Evolutionary conservation across 2,113 vertebrate species (phyloP), one percentile per base, ranked within the genome.

Genomic region (Saimiri boliviensis): DNA sequence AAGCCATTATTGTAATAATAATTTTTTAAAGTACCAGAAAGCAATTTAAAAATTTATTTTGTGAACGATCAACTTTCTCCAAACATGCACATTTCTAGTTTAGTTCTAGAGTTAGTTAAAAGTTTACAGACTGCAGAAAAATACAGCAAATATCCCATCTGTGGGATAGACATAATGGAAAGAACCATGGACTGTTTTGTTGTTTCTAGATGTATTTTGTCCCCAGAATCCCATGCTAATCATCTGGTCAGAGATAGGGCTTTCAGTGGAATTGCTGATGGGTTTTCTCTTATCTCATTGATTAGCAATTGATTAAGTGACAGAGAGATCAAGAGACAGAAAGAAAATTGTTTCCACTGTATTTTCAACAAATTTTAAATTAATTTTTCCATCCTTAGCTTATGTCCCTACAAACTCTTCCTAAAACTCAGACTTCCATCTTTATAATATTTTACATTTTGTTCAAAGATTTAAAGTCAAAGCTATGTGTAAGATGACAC

Each of bases 381-480:
- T 32, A 42, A 60, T 7, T 8, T 49, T 47, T 70, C 40, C 7
- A 21, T 10, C 6, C 19, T 63, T 49, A 47, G 7, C 73, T 97
- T 63, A n/a, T 63, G 32, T 37, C 37, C 45, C 13, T 74, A 54
- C 1, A 71, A 82, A 71, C 19, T 56, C 13, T 88, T 42, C 42
- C 16, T 13, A 66, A 79, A 93, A 66, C 0, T 60, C 40, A 83
- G 3, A 23, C 91, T 76, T 79, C 12, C 10, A 74, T 60, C 81
- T 88, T 82, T 70, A 35, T 37, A 90, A 17, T 70, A 54, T 32
- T 91, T 27, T 86, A 76, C 6, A 84, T 73, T 88, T 86, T 10
- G 25, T 11, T 89, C 4, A 52, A 47, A 42, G 54, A 70, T 71
- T 95, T 97, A 88, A 96, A 94, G 47, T 14, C 88, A 96, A 86